Base-by-base conservation (phyloP, 2,797 vertebrate species). In the Vultur gryphus region DNA sequence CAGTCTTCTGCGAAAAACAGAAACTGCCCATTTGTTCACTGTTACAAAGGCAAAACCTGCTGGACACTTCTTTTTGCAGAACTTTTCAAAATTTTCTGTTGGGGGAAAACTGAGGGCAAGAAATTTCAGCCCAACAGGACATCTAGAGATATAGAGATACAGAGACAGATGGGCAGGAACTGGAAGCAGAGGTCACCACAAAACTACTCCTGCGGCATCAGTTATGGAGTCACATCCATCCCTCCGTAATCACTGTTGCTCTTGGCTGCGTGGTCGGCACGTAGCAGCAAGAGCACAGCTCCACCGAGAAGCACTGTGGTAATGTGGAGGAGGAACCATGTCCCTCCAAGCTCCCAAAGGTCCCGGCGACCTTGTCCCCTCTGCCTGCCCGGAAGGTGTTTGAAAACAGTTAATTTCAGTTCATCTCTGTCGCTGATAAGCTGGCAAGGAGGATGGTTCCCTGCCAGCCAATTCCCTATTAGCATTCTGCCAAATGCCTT, bases 191-290 rank as follows among this genome's bases (percentile, higher is more conserved):
- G 16, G 18, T 55, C 52, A 37, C 16, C 59, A 7, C n/a, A 67
- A 52, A 79, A 61, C 2, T 1, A 33, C 9, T 80, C 37, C 17
- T 66, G 33, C 35, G 43, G 49, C 16, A 10, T 17, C 26, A 3
- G 16, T 48, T 67, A 33, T 2, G 19, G 49, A 59, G 58, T 35
- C 37, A 35, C 0, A 0, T 49, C 49, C 7, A 2, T 15, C 31
- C 44, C 24, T 61, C 55, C 0, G 0, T 29, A 33, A 26, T n/a
- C 59, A 24, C 25, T 21, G 20, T 12, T 64, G 61, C 28, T 76
- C 61, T 48, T 65, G 61, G 33, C 35, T 29, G 26, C 51, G 39
- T 0, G 61, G 15, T 51, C 4, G 0, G 51, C 52, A 48, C 1
- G 0, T 3, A 35, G 55, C 43, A 46, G 28, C 3, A 7, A 43